Conservation (phyloP, 2,797 vertebrate species). For the Lutra lutra region DNA sequence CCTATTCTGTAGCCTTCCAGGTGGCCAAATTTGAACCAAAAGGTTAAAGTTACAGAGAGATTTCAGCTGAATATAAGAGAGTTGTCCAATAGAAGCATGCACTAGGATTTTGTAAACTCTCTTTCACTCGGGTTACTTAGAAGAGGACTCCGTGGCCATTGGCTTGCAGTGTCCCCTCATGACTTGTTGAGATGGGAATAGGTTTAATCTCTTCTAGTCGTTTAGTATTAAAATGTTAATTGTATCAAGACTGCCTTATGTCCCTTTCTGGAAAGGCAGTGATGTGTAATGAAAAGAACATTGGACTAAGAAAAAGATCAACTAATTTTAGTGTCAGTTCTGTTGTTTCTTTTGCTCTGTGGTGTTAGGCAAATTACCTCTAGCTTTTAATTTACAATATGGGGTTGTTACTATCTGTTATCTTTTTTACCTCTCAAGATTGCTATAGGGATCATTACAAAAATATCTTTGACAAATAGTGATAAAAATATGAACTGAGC, state of each 20-base stretch:
- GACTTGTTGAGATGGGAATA: not conserved
- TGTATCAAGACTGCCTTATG: not conserved
- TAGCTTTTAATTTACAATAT: not conserved
- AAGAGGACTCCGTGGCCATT: not conserved
- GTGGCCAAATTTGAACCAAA: not conserved
- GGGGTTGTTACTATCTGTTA: not conserved
- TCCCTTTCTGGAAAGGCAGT: constrained; percentile 26
- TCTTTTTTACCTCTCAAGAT: not conserved
- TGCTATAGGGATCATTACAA: not conserved
- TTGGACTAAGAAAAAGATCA: not conserved
- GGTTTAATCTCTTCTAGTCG: not conserved
- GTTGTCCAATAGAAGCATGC: not conserved
- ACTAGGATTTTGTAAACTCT: not conserved
- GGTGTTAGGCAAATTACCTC: not conserved
- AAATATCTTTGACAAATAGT: constrained; percentile 28
- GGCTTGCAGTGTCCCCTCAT: not conserved
- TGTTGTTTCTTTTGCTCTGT: constrained; percentile 8
- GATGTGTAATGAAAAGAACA: not conserved
- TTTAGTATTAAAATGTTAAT: not conserved
- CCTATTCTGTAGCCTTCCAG: constrained; percentile 5
- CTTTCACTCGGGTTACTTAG: not conserved
- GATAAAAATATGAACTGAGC: not conserved
- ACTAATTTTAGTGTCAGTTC: not conserved
- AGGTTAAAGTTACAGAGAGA: not conserved
- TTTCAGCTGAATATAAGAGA: not conserved